These are phyloP conservation scores for Hiodon tergisus DNA, from an alignment of 2,113 vertebrate genomes.

Conservation along the genomic window DNA sequence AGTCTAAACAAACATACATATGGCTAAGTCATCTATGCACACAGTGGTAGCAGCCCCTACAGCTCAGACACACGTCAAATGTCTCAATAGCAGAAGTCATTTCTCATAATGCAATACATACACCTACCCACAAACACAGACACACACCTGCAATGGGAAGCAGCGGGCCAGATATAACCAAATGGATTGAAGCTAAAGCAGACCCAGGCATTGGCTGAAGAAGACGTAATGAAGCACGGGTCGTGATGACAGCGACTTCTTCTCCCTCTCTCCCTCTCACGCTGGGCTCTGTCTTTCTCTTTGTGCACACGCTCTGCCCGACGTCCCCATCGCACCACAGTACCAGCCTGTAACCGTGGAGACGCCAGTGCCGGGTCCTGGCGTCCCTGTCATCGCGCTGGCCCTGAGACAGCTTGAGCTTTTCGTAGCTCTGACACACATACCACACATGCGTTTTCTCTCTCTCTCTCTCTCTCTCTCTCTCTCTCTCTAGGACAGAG, in stretches of 20 bases:
- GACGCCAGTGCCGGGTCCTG: constrained; percentile 19
- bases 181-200: not conserved
- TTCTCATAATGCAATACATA: not conserved
- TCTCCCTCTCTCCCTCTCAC: not conserved
- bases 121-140: not conserved
- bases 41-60: too few species aligned
- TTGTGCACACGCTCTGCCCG: not conserved
- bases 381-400: constrained; percentile 28
- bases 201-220: not conserved
- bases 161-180: constrained; percentile 1
- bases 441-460: constrained; percentile 1
- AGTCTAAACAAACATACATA: not conserved
- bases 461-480: constrained; percentile 2
- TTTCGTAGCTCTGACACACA: not conserved
- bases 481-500: not conserved
- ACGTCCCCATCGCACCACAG: not conserved
- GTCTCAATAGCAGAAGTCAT: too few species aligned
- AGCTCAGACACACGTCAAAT: too few species aligned
- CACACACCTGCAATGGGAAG: constrained; percentile 1
- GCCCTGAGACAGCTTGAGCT: constrained; percentile 29
- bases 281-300: not conserved
- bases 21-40: not conserved
- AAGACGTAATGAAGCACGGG: not conserved
- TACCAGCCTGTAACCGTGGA: constrained; percentile 30
- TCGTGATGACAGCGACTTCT: not conserved